Percentiles rank a stretch among this genome's conserved stretches.
These are phyloP conservation scores for Byasa hedistus DNA, from an alignment of 2,888 invertebrate genomes.

Conservation along the genomic window DNA sequence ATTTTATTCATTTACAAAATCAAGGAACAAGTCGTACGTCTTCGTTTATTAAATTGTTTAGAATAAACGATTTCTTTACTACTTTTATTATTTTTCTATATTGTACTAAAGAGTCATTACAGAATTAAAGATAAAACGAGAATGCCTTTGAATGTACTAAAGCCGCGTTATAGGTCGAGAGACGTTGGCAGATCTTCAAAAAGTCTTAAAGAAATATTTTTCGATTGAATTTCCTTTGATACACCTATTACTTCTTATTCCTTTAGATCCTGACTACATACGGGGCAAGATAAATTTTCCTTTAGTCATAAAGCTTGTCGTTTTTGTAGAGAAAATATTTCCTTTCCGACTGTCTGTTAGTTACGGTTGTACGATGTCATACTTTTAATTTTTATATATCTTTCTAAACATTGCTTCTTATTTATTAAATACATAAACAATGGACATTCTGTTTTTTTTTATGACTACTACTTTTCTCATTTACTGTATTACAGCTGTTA, in stretches of 20 bases:
- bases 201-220: background rate
- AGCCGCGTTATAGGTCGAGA: background rate
- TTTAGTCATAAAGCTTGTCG: background rate
- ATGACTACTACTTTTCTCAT: too few species aligned
- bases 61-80: background rate
- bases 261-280: background rate
- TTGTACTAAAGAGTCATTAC: background rate
- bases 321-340: background rate
- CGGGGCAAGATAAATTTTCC: conserved; percentile 3
- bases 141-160: background rate
- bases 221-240: conserved; percentile 2
- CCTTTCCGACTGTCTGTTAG: background rate
- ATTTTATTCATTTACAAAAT: too few species aligned
- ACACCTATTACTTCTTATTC: conserved; percentile 3
- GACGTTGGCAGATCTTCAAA: background rate
- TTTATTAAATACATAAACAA: too few species aligned
- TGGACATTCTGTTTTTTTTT: too few species aligned
- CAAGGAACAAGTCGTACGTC: too few species aligned
- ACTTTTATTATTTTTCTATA: background rate
- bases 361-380: background rate
- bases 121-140: background rate
- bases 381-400: background rate
- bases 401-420: background rate
- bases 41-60: too few species aligned
- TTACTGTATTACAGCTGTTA: too few species aligned